These are phyloP conservation scores for Diadegma fenestrale DNA, from an alignment of 2,888 invertebrate genomes.

Conservation along the genomic window DNA sequence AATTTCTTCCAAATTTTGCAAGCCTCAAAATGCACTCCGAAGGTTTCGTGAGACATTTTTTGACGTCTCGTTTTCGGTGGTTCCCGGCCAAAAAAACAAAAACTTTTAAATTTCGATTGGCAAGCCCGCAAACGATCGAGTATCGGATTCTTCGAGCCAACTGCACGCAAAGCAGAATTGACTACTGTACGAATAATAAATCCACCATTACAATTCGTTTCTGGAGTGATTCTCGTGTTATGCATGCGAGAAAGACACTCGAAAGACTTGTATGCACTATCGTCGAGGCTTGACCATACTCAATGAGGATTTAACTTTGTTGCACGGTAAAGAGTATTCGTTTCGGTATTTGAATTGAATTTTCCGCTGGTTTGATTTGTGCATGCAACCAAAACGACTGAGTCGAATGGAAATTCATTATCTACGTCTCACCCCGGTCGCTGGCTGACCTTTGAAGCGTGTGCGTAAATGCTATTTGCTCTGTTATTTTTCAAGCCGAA, in stretches of 20 bases:
- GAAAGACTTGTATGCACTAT: not conserved
- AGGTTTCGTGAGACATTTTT: too few relatives aligned
- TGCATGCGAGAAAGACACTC: not conserved
- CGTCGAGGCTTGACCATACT: not conserved
- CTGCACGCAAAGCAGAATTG: not conserved
- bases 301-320: not conserved
- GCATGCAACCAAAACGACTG: too few relatives aligned
- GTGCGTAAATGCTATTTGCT: not conserved
- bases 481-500: not conserved
- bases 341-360: not conserved
- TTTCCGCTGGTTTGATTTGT: not conserved
- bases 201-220: not conserved
- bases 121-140: too few relatives aligned
- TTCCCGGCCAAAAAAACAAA: too few relatives aligned
- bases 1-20: not conserved
- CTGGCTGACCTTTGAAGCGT: not conserved
- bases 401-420: not conserved
- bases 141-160: too few relatives aligned
- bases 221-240: not conserved
- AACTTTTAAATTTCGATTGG: too few relatives aligned
- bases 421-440: not conserved
- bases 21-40: too few relatives aligned
- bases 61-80: too few relatives aligned
- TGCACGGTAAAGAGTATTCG: not conserved
- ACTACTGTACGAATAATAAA: not conserved